Evolutionary conservation across 2,113 vertebrate genomes (phyloP).

Genomic region (Mesitornis unicolor): DNA sequence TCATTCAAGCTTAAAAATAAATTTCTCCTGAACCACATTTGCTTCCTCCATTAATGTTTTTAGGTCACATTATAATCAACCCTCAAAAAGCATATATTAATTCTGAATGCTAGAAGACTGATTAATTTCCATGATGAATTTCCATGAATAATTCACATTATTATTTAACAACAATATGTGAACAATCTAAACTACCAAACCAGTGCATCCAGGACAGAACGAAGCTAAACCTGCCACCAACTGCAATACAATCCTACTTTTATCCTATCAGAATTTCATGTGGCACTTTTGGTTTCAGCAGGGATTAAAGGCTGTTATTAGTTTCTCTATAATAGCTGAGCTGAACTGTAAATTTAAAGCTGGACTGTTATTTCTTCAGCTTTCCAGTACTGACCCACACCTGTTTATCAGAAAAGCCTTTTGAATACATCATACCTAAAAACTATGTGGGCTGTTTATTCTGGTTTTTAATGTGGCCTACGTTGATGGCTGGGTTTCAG

Average conservation of each 20-base stretch:
- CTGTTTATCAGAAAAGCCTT: background rate
- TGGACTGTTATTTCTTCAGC: background rate
- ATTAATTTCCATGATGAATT: background rate
- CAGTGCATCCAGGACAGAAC: background rate
- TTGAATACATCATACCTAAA: background rate
- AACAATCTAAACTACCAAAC: background rate
- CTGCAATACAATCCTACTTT: background rate
- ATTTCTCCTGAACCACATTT: background rate
- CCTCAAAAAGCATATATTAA: background rate
- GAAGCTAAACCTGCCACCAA: background rate
- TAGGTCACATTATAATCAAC: background rate
- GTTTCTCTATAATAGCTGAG: background rate
- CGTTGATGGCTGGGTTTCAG: background rate
- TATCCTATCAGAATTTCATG: rapidly evolving
- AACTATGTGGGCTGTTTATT: background rate
- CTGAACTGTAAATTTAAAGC: background rate
- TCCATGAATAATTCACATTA: background rate
- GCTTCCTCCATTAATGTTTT: background rate
- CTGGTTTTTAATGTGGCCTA: background rate
- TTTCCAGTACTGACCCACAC: background rate
- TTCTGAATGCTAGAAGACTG: background rate
- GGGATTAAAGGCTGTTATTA: background rate
- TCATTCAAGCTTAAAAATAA: background rate
- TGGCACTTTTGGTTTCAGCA: background rate
- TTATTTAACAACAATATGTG: background rate